phyloP scores from a whole-genome alignment of 2,113 vertebrate genomes.

The Passer montanus region DNA sequence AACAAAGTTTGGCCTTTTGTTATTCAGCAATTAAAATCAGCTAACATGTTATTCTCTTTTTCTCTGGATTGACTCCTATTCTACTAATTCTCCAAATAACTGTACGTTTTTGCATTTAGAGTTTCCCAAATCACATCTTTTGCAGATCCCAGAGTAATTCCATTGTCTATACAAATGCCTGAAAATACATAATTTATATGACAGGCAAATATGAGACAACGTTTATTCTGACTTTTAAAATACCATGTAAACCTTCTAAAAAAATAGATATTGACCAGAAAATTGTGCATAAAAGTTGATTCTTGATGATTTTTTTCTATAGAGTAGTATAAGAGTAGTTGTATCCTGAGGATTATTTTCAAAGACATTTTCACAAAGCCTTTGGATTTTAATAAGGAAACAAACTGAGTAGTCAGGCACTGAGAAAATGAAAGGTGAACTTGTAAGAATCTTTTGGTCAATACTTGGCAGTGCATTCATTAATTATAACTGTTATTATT shows the following conservation, averaged over 20 bases:
- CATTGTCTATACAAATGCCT: neutral
- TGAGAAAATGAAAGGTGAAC: conserved; percentile 32
- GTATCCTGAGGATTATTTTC: neutral
- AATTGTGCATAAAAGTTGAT: neutral
- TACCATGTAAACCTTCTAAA: neutral
- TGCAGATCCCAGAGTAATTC: neutral
- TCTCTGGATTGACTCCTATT: neutral
- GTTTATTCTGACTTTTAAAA: neutral
- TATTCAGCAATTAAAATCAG: neutral
- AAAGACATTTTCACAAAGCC: neutral
- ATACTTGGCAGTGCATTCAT: conserved; percentile 21
- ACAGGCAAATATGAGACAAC: neutral
- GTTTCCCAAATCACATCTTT: neutral
- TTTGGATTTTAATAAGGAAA: conserved; percentile 27
- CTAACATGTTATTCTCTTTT: neutral
- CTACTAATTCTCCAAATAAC: neutral
- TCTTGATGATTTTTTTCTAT: neutral
- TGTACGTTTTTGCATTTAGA: neutral
- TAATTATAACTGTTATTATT: conserved; percentile 42
- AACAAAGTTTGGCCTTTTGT: neutral
- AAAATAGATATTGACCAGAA: neutral
- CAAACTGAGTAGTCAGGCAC: neutral
- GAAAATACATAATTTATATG: neutral
- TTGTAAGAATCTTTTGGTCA: conserved; percentile 25
- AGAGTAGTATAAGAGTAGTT: too few relatives aligned